Evolutionary conservation across 2,888 invertebrate species (phyloP).

Genomic region (Ephialtes manifestator): DNA sequence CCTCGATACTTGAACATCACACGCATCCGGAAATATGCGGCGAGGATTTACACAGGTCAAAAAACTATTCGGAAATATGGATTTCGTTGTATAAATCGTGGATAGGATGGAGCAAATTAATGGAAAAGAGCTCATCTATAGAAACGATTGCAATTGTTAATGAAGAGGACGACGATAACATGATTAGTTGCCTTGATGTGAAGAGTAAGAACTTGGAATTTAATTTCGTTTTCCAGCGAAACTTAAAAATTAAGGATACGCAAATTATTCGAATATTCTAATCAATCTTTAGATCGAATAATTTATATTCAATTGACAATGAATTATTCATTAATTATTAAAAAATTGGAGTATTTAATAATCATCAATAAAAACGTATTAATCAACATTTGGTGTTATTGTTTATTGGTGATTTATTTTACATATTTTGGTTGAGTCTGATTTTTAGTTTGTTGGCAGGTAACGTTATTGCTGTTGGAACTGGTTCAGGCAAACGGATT

Average conservation of each 20-base stretch:
- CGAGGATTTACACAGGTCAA: constrained; percentile 2
- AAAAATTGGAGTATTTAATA: neutral
- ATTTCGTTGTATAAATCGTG: constrained; percentile 36
- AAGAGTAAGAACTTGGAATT: neutral
- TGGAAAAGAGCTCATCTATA: neutral
- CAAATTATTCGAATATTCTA: too few species aligned
- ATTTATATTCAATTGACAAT: too few species aligned
- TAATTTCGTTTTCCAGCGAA: neutral
- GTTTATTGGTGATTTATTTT: neutral
- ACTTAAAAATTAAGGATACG: too few species aligned
- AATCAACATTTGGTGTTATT: too few species aligned
- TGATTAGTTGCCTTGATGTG: neutral
- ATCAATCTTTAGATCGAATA: too few species aligned
- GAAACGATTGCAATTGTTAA: neutral
- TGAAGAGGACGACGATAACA: neutral
- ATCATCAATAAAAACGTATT: neutral
- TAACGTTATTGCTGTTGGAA: constrained; percentile 11
- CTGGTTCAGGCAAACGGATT: neutral
- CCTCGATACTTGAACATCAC: constrained; percentile 27
- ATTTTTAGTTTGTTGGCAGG: neutral
- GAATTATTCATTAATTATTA: too few species aligned
- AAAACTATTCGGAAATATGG: constrained; percentile 13
- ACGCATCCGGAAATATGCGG: constrained; percentile 4
- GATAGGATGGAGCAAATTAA: constrained; percentile 17
- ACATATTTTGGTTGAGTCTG: neutral